Percentiles rank a stretch among this genome's conserved stretches.
These are phyloP conservation scores for Lithobates sylvaticus DNA, from an alignment of 2,797 vertebrate species.

Conservation along the genomic window DNA sequence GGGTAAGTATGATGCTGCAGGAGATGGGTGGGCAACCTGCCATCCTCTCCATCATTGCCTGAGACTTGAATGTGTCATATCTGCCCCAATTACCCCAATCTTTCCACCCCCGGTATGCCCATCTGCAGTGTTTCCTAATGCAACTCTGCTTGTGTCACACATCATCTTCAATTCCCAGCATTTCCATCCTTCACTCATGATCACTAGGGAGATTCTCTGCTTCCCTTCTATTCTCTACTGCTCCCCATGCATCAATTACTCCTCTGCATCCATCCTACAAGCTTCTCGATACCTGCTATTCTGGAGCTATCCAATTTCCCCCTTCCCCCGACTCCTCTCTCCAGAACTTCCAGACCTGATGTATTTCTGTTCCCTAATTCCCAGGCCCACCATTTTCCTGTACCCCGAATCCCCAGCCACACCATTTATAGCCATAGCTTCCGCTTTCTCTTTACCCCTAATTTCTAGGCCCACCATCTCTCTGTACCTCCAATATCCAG, in stretches of 20 bases:
- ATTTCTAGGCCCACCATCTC: too few species aligned
- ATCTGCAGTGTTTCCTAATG: background rate
- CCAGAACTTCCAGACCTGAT: background rate
- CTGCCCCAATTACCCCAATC: background rate
- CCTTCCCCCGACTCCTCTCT: background rate
- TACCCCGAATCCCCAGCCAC: background rate
- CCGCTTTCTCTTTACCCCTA: background rate
- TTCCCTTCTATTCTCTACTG: background rate
- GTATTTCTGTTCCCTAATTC: background rate
- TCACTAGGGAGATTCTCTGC: background rate
- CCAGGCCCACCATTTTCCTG: background rate
- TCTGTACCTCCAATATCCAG: too few species aligned
- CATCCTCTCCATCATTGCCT: background rate
- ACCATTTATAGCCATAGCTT: background rate
- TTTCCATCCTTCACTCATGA: background rate
- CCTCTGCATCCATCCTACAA: background rate
- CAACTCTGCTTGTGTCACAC: background rate
- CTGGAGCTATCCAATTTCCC: background rate
- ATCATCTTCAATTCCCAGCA: background rate
- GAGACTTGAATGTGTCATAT: background rate
- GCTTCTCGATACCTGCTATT: background rate
- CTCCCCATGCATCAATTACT: background rate
- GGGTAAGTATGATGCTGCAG: constrained; percentile 42
- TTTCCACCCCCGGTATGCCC: background rate
- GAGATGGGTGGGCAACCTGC: background rate